Percentiles rank a stretch among this genome's conserved stretches.
Conservation (phyloP, 1,140 invertebrate species). For the Scaptomyza hsui region DNA sequence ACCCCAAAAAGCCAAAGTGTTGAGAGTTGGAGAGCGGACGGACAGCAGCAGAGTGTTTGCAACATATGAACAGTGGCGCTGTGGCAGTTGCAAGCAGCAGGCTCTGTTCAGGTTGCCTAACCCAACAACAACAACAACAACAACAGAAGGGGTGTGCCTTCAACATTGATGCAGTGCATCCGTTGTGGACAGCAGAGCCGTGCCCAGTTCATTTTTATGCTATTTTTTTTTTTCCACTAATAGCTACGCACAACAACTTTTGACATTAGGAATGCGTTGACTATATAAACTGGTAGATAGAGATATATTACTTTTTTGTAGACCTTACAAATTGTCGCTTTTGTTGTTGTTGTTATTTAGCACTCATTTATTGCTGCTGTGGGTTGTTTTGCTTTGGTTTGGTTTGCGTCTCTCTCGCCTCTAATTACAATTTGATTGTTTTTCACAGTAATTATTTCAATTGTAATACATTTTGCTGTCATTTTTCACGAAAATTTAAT, state of each 20-base stretch:
- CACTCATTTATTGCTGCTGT: slow-evolving; percentile 37
- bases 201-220: slow-evolving; percentile 28
- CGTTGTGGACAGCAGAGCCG: slow-evolving; percentile 29
- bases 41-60: slow-evolving; percentile 11
- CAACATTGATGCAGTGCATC: slow-evolving; percentile 47
- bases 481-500: slow-evolving; percentile 66
- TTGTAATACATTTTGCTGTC: slow-evolving; percentile 73
- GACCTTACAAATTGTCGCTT: slow-evolving; percentile 67
- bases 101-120: slow-evolving; percentile 27
- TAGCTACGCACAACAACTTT: slow-evolving; percentile 50
- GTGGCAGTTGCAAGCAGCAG: background rate
- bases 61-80: background rate
- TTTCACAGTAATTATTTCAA: slow-evolving; percentile 76
- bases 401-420: slow-evolving; percentile 29
- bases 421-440: slow-evolving; percentile 79
- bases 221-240: slow-evolving; percentile 25
- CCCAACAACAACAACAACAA: too few relatives aligned
- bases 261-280: slow-evolving; percentile 10
- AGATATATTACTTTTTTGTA: slow-evolving; percentile 17
- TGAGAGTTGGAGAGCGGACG: slow-evolving; percentile 1
- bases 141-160: slow-evolving; percentile 39
- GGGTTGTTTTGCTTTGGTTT: slow-evolving; percentile 16
- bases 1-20: slow-evolving; percentile 5
- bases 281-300: slow-evolving; percentile 17
- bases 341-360: slow-evolving; percentile 10